Base-by-base conservation (phyloP, 2,797 vertebrate genomes). In the Xiphorhynchus erythropygius region DNA sequence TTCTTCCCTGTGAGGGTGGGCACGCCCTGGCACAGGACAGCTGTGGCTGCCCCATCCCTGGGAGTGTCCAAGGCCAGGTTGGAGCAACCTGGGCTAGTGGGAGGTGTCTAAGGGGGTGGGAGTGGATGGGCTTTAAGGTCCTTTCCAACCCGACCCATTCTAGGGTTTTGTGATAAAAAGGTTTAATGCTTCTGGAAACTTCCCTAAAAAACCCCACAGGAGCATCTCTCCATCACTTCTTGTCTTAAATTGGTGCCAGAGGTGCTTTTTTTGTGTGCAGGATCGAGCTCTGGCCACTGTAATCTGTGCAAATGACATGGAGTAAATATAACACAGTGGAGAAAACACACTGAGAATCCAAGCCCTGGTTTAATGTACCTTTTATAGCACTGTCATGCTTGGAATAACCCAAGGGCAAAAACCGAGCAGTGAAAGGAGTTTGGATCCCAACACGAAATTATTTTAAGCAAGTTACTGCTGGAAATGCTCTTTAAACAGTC, bases 401-500 rank as follows among this genome's bases (percentile, higher is more conserved):
- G 59, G 53, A 87, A 75, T 90, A 89, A 82, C 57, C 65, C 62
- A 62, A 4, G 4, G 81, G 78, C 63, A 44, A 71, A 76, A 91
- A 22, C 1, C 11, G 41, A 78, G 79, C 27, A 62, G 89, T 13
- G 69, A 5, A 70, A 82, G 46, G 13, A 70, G 78, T 15, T 71
- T 12, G 46, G 82, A 89, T 70, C 56, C 56, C 71, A 80, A 50
- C 33, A 19, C 32, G 37, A 14, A 74, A 83, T 89, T 89, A 87
- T 92, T 92, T 94, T 87, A 90, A 89, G 95, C 6, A 90, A 87
- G 78, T 63, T 52, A 4, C 80, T 59, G 80, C 90, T 96, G 77
- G 80, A 92, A 88, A 55, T 75, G 83, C 90, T 87, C 76, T 79
- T 91, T 62, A 73, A 84, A 69, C 63, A 86, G 85, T 47, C 46